phyloP scores from a whole-genome alignment of 2,797 vertebrate species.

The Chloroceryle inda region DNA sequence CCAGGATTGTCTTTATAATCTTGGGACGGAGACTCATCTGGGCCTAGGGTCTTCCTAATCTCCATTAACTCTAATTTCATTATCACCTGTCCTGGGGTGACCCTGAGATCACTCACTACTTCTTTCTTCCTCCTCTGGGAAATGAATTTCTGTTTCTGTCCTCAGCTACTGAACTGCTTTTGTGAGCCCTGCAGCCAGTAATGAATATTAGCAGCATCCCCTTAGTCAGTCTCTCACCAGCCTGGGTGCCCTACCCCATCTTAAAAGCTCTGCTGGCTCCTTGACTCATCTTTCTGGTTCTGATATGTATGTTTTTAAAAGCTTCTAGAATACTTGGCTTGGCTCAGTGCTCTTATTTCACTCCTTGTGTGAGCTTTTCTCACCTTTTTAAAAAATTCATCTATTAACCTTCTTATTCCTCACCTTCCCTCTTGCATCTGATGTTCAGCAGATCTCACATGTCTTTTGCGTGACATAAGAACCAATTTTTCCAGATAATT shows the following conservation, averaged over 20 bases:
- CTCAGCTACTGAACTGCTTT: conserved; percentile 55
- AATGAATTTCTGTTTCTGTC: conserved; percentile 75
- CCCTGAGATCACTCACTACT: conserved; percentile 67
- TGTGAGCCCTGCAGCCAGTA: conserved; percentile 63
- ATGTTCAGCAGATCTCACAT: conserved; percentile 20
- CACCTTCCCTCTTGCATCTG: conserved; percentile 22
- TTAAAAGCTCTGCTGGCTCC: conserved; percentile 3
- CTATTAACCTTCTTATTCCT: conserved; percentile 39
- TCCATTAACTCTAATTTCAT: conserved; percentile 84
- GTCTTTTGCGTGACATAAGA: conserved; percentile 52
- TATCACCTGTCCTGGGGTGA: conserved; percentile 82
- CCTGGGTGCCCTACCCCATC: neutral
- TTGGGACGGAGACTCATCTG: conserved; percentile 70
- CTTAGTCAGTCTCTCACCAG: conserved; percentile 23
- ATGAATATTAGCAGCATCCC: conserved; percentile 58
- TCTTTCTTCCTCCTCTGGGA: conserved; percentile 75
- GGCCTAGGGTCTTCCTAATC: conserved; percentile 68
- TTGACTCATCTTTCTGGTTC: conserved; percentile 7
- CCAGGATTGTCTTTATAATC: conserved; percentile 21
- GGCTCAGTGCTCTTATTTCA: conserved; percentile 5
- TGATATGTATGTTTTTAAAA: neutral
- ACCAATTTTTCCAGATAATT: conserved; percentile 60
- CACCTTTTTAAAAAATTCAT: neutral
- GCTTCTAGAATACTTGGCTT: neutral
- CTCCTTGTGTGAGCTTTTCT: conserved; percentile 9